Evolutionary conservation across 64 coral and sea anemone genomes (phyloP).

Genomic region (Montipora sp.): DNA sequence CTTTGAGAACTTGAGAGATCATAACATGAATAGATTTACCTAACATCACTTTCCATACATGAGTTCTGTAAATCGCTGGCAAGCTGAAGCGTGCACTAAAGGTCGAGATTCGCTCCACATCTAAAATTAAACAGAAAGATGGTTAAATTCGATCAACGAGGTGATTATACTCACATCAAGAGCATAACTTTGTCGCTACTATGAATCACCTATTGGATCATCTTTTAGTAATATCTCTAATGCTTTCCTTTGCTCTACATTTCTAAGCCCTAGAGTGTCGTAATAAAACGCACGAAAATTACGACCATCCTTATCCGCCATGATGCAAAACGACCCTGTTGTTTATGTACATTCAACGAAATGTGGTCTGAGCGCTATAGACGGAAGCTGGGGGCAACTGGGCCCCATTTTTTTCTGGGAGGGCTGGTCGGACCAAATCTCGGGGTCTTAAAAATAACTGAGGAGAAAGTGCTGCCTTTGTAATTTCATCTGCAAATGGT

Average conservation of each 20-base stretch:
- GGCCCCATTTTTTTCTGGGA: no score
- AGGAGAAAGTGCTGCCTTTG: no score
- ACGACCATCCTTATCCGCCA: constrained; percentile 85
- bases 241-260: constrained; percentile 92
- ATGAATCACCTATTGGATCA: constrained; percentile 79
- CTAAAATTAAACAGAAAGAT: constrained; percentile 34
- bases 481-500: no score
- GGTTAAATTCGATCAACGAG: background rate
- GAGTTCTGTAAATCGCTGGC: constrained; percentile 78
- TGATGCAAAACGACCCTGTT: background rate
- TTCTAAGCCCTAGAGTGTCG: constrained; percentile 86
- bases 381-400: no score
- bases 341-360: background rate
- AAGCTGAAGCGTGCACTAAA: constrained; percentile 86
- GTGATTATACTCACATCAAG: no score
- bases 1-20: no score
- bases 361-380: background rate
- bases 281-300: constrained; percentile 96
- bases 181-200: background rate
- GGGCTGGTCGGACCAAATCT: no score
- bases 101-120: constrained; percentile 81
- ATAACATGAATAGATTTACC: constrained; percentile 34
- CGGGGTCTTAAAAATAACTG: no score
- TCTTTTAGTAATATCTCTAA: constrained; percentile 85
- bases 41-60: constrained; percentile 91